Base-by-base conservation (phyloP, 2,113 vertebrate species). In the Parotia lawesii region DNA sequence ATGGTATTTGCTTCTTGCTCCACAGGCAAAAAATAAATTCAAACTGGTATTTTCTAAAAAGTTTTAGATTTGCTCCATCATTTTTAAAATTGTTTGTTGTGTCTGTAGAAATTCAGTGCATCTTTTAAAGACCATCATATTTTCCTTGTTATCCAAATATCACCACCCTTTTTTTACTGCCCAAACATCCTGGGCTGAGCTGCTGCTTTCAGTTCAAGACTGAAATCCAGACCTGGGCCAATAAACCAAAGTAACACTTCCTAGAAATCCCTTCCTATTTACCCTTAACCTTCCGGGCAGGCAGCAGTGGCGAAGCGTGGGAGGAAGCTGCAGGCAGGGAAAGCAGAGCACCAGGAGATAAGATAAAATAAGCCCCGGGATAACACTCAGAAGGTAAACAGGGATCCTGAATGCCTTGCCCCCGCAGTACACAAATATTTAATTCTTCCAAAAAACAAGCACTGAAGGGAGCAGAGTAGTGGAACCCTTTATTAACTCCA, bases 391-490 rank as follows among this genome's bases (percentile, higher is more conserved):
- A 27, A 50, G 35, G 53, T 22, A 71, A 84, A 56, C 33, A 44
- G 45, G 58, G 42, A 37, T 45, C 38, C 44, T 75, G 79, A 17
- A 75, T 90, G 35, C 29, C 14, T 35, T 6, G 3, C 40, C 53
- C 62, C 25, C 0, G 2, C 48, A 87, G 37, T 6, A 65, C 4
- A 13, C 82, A 96, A 90, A 91, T 76, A 87, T 62, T 89, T 81
- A 79, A n/a, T 85, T 54, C 58, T 75, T 69, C 85, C 45, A 15
- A 37, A 95, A 91, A 87, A 64, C 89, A 87, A 89, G 75, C 57
- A 61, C 15, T 3, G 45, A n/a, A 44, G 20, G 65, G 61, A 85
- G 7, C 62, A 73, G 85, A 66, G 90, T 5, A 48, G 74, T 53
- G 57, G 71, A 69, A 62, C 5, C 12, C 0, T 94, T 90, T 76